These are phyloP conservation scores for Biston stratarius DNA, from an alignment of 2,888 invertebrate species.

Conservation along the genomic window DNA sequence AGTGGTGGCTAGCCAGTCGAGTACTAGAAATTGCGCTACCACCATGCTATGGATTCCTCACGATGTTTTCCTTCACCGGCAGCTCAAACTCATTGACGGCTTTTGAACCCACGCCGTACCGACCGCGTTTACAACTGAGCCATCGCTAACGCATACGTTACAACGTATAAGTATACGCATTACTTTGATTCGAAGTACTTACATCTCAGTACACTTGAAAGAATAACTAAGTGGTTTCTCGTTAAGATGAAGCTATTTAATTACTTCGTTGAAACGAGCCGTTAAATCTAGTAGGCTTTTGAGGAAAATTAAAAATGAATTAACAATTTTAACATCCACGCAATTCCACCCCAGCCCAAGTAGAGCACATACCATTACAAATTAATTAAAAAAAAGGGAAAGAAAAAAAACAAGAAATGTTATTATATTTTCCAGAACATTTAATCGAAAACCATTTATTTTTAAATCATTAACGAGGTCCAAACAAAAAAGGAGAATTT, in stretches of 20 bases:
- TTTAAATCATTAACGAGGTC: background rate
- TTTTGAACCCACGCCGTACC: too few species aligned
- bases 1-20: too few species aligned
- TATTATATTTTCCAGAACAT: background rate
- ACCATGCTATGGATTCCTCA: too few species aligned
- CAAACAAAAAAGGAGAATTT: slow-evolving; percentile 7
- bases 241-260: background rate
- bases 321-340: background rate
- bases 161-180: too few species aligned
- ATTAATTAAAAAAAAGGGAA: too few species aligned
- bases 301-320: slow-evolving; percentile 4
- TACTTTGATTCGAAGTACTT: too few species aligned
- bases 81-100: too few species aligned
- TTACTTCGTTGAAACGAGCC: background rate
- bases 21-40: too few species aligned
- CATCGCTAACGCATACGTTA: too few species aligned
- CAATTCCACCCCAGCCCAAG: background rate
- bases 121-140: too few species aligned
- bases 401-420: background rate
- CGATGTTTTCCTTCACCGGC: too few species aligned
- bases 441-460: background rate
- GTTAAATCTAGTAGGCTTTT: slow-evolving; percentile 1
- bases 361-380: background rate
- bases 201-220: background rate
- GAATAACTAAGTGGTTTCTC: background rate